These are phyloP conservation scores for Zosterops pallidus DNA, from an alignment of 2,113 vertebrate genomes.

Conservation along the genomic window DNA sequence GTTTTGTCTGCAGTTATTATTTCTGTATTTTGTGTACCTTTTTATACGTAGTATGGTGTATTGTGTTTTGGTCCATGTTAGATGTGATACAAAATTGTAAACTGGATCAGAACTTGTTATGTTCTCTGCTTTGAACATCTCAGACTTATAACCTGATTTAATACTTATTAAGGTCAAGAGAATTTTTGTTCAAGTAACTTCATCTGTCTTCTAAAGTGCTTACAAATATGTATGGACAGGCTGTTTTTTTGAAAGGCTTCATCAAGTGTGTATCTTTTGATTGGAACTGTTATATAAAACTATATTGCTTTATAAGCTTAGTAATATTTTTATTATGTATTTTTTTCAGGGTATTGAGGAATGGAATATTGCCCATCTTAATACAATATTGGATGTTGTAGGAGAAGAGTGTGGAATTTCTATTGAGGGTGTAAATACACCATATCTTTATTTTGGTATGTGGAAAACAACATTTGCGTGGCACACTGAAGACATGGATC, in stretches of 20 bases:
- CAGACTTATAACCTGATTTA: background rate
- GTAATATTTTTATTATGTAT: background rate
- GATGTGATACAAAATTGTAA: background rate
- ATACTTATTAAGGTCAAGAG: background rate
- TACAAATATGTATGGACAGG: background rate
- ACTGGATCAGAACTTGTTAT: background rate
- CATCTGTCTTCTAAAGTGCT: background rate
- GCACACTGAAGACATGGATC: conserved; percentile 99
- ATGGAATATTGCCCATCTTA: conserved; percentile 93
- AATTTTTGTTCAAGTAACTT: background rate
- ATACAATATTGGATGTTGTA: conserved; percentile 93
- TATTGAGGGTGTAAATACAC: conserved; percentile 96
- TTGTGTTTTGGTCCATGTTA: background rate
- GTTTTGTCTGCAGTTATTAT: background rate
- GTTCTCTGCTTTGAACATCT: background rate
- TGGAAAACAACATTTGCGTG: conserved; percentile 98
- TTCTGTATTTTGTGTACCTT: background rate
- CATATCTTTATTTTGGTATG: conserved; percentile 98
- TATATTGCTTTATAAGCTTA: background rate
- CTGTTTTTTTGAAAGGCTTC: background rate
- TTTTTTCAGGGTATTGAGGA: conserved; percentile 85
- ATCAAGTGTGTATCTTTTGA: background rate
- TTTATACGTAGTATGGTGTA: background rate
- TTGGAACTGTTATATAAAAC: background rate
- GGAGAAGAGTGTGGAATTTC: conserved; percentile 94